Conservation (phyloP, 2,113 vertebrate species). For the Parotia lawesii region DNA sequence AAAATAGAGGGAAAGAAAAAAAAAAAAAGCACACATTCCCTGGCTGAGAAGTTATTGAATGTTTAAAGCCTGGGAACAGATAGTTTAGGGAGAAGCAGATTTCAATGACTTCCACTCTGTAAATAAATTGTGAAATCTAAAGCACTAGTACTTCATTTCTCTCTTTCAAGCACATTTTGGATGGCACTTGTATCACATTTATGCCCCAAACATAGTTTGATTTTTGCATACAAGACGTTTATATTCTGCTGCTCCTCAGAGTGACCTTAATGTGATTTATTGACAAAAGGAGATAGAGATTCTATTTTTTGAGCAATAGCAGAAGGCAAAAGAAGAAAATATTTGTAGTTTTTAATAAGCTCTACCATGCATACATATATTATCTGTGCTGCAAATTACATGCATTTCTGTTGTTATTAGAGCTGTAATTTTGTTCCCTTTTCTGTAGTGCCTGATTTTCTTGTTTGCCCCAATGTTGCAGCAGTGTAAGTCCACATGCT, state of each 20-base stretch:
- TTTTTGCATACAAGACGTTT: background rate
- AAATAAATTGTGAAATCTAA: constrained; percentile 46
- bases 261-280: constrained; percentile 46
- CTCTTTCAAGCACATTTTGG: constrained; percentile 33
- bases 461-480: background rate
- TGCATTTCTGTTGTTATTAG: background rate
- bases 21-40: background rate
- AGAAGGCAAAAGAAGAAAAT: constrained; percentile 3
- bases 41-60: constrained; percentile 34
- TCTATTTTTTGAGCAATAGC: background rate
- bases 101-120: constrained; percentile 27
- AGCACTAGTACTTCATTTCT: constrained; percentile 40
- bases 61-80: constrained; percentile 51
- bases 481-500: background rate
- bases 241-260: constrained; percentile 1
- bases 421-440: background rate
- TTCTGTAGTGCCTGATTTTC: background rate
- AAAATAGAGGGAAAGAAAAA: background rate
- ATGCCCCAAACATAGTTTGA: background rate
- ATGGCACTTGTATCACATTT: constrained; percentile 28
- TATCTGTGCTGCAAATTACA: background rate
- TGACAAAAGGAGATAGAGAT: background rate
- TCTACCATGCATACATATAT: background rate
- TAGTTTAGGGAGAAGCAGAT: constrained; percentile 33
- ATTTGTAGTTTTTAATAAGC: constrained; percentile 12